These are phyloP conservation scores for Orchesellides sinensis DNA, from an alignment of 2,888 invertebrate genomes.

Conservation along the genomic window DNA sequence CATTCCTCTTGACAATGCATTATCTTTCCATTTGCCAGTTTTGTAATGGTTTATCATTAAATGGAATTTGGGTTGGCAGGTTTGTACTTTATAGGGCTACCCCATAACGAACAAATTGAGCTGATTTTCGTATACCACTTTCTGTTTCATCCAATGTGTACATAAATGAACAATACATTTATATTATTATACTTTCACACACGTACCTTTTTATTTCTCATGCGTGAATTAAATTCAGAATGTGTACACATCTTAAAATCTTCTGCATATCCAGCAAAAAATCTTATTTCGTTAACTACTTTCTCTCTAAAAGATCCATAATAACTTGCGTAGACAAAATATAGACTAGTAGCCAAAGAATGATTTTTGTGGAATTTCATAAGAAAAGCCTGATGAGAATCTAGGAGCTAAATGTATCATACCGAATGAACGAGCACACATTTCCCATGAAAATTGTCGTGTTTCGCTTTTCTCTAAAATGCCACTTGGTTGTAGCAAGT, in stretches of 20 bases:
- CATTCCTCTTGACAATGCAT: no score
- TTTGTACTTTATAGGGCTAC: no score
- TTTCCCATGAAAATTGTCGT: constrained; percentile 38
- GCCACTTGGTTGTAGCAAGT: not conserved
- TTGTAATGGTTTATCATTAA: no score
- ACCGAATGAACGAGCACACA: constrained; percentile 51
- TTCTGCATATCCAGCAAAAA: not conserved
- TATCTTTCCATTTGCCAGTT: no score
- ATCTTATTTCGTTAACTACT: constrained; percentile 4
- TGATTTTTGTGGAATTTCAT: not conserved
- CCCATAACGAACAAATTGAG: no score
- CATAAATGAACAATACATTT: no score
- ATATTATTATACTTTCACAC: no score
- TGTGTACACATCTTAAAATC: no score
- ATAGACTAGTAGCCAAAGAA: not conserved
- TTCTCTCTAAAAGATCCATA: not conserved
- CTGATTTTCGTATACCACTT: no score
- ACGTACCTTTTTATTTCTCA: not conserved
- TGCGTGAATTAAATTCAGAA: no score
- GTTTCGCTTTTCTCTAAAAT: constrained; percentile 19
- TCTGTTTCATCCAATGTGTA: no score
- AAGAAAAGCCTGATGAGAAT: constrained; percentile 7
- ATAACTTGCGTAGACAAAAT: not conserved
- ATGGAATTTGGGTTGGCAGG: no score
- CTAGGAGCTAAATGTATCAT: constrained; percentile 5